Percentiles rank a stretch among this genome's conserved stretches.
Evolutionary conservation across 2,888 invertebrate genomes (phyloP).

Genomic region (Penaeus monodon): DNA sequence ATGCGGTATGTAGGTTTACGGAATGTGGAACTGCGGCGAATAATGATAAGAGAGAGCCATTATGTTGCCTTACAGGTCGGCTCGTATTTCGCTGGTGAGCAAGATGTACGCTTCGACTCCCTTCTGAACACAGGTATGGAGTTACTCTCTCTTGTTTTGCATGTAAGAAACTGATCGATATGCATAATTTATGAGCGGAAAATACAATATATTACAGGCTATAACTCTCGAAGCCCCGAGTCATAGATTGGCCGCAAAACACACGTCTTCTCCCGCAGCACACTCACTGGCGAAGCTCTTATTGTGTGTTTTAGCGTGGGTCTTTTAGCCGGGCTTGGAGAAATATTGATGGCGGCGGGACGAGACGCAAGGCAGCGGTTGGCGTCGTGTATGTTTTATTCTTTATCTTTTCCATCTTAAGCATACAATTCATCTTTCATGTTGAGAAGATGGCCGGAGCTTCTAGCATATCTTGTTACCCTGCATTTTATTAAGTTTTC

Average conservation of each 20-base stretch:
- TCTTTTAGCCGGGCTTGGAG: no score
- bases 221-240: slow-evolving; percentile 9
- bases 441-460: no score
- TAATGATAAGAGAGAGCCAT: not conserved
- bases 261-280: slow-evolving; percentile 14
- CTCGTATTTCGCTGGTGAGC: slow-evolving; percentile 22
- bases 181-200: slow-evolving; percentile 41
- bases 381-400: no score
- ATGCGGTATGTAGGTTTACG: not conserved
- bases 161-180: slow-evolving; percentile 43
- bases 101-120: slow-evolving; percentile 21
- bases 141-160: slow-evolving; percentile 30
- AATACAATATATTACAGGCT: slow-evolving; percentile 39
- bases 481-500: no score
- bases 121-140: slow-evolving; percentile 10
- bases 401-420: no score
- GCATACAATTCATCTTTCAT: no score
- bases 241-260: slow-evolving; percentile 26
- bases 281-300: not conserved
- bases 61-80: not conserved
- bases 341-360: no score
- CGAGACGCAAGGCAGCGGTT: no score
- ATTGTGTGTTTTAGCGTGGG: not conserved
- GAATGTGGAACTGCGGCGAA: not conserved
- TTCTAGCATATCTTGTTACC: no score